Evolutionary conservation across 2,797 vertebrate genomes (phyloP).

Genomic region (Malurus splendens): DNA sequence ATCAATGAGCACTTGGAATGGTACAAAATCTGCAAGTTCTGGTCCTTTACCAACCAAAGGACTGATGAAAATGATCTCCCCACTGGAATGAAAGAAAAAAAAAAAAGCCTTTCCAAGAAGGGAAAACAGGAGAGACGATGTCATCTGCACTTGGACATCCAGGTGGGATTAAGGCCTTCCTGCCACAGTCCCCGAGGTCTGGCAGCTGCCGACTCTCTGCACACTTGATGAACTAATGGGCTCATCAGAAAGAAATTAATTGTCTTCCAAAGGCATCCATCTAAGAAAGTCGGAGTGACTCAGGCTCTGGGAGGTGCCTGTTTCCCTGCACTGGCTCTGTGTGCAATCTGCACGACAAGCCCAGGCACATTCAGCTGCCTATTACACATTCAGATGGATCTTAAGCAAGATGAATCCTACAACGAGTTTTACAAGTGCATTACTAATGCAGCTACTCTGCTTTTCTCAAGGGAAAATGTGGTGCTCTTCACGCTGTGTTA

Average conservation of each 20-base stretch:
- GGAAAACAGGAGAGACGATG: neutral
- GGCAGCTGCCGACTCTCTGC: neutral
- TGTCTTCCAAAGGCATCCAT: neutral
- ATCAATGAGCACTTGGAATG: neutral
- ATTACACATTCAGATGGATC: conserved; percentile 26
- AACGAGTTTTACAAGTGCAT: conserved; percentile 46
- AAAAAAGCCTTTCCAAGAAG: neutral
- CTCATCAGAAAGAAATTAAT: neutral
- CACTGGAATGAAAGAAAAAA: neutral
- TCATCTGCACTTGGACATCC: neutral
- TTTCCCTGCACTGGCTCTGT: neutral
- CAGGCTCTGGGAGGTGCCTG: conserved; percentile 15
- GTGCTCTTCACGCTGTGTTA: neutral
- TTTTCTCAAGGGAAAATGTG: conserved; percentile 43
- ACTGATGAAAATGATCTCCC: neutral
- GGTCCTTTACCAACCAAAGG: neutral
- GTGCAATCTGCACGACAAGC: neutral
- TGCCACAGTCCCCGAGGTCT: neutral
- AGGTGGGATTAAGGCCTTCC: neutral
- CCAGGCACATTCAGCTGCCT: neutral
- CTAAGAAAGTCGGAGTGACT: conserved; percentile 9
- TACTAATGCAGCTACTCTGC: conserved; percentile 9
- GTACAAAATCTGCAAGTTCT: neutral
- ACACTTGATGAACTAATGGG: neutral
- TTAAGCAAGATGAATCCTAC: conserved; percentile 25